Conservation (phyloP, 1,140 invertebrate genomes). For the Scaptomyza graminum region DNA sequence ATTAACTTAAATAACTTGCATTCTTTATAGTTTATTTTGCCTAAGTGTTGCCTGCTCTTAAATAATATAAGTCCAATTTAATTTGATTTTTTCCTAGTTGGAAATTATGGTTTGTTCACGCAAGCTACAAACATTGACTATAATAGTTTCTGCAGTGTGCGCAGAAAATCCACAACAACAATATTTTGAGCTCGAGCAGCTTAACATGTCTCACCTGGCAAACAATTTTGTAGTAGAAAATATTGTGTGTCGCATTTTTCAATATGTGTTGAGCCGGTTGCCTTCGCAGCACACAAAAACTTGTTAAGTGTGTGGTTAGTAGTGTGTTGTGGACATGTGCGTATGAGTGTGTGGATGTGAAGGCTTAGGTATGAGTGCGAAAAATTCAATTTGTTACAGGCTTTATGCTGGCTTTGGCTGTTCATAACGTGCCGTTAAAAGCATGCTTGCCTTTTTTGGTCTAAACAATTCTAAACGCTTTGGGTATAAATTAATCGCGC, state of each 20-base stretch:
- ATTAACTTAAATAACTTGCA: too few relatives aligned
- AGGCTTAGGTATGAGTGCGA: constrained; percentile 21
- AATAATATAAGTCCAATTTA: constrained; percentile 15
- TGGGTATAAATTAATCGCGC: constrained; percentile 67
- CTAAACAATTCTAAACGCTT: constrained; percentile 57
- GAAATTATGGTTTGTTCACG: constrained; percentile 9
- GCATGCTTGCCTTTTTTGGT: constrained; percentile 43
- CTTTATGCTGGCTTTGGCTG: constrained; percentile 73
- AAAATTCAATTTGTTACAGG: constrained; percentile 79
- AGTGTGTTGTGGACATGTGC: constrained; percentile 10
- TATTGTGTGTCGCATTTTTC: constrained; percentile 79
- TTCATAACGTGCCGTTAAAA: constrained; percentile 61
- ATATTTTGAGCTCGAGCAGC: constrained; percentile 42
- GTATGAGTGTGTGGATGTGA: constrained; percentile 1
- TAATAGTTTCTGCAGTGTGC: constrained; percentile 40
- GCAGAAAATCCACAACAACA: constrained; percentile 42
- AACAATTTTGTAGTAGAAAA: constrained; percentile 53
- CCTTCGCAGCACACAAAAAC: constrained; percentile 60
- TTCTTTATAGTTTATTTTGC: not conserved
- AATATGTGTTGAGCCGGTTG: constrained; percentile 51
- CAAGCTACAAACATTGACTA: constrained; percentile 29
- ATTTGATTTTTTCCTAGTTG: constrained; percentile 4
- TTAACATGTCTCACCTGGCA: constrained; percentile 36
- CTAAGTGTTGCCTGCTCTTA: not conserved
- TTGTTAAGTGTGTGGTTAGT: constrained; percentile 76